Conservation (phyloP, 2,113 vertebrate genomes). For the Varanus salvator region DNA sequence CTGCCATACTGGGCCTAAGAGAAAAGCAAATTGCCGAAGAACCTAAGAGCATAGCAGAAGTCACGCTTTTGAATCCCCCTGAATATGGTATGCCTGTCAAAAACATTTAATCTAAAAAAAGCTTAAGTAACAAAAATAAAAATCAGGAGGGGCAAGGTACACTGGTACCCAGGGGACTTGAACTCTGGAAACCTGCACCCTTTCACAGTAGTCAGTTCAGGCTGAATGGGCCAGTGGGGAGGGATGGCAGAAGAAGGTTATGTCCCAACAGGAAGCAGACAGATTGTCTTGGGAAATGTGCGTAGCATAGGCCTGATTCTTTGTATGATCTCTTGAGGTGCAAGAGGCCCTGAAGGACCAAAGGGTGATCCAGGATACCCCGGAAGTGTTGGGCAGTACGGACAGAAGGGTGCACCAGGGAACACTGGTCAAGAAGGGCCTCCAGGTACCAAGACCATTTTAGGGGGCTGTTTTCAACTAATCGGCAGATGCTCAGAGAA, state of each 20-base stretch:
- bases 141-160: too few species aligned
- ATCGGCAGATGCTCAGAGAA: background rate
- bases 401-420: slow-evolving; percentile 84
- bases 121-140: too few species aligned
- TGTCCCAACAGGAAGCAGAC: background rate
- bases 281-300: background rate
- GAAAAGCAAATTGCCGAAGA: too few species aligned
- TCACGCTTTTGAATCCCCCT: too few species aligned
- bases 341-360: slow-evolving; percentile 76
- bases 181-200: background rate
- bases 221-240: background rate
- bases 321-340: slow-evolving; percentile 77
- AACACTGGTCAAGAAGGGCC: slow-evolving; percentile 84
- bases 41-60: too few species aligned
- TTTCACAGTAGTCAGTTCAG: background rate
- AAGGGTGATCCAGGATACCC: slow-evolving; percentile 83
- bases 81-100: too few species aligned
- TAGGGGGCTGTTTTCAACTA: background rate
- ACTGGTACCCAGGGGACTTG: background rate
- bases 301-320: background rate
- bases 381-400: slow-evolving; percentile 81
- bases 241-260: background rate
- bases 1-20: too few species aligned
- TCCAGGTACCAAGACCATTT: slow-evolving; percentile 74
- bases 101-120: too few species aligned